Percentiles rank a stretch among this genome's conserved stretches.
Conservation (phyloP, 1,140 invertebrate species). For the Dicyema japonicum region DNA sequence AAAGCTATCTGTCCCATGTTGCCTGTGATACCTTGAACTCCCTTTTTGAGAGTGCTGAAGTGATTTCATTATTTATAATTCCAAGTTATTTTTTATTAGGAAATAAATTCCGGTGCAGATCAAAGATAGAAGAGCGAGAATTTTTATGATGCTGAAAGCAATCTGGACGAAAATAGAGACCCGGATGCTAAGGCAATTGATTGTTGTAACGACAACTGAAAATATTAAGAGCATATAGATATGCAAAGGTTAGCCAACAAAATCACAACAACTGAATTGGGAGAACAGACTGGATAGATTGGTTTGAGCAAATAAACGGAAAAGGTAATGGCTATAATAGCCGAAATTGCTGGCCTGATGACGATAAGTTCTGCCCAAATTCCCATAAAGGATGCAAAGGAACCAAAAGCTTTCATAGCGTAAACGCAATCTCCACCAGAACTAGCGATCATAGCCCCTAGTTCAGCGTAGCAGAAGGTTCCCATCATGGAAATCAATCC, state of each 20-base stretch:
- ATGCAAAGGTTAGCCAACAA: conserved; percentile 15
- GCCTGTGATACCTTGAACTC: no score
- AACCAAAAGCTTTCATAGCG: conserved; percentile 7
- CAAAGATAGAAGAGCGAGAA: conserved; percentile 42
- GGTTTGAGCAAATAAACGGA: conserved; percentile 18
- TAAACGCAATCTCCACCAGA: conserved; percentile 18
- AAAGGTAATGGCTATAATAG: conserved; percentile 17
- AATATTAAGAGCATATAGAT: no score
- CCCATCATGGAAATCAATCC: conserved; percentile 40
- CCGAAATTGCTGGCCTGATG: conserved; percentile 38
- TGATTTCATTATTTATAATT: no score
- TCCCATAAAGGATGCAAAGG: conserved; percentile 7
- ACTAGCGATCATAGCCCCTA: conserved; percentile 11
- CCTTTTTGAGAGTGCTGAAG: no score
- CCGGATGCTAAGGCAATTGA: background rate
- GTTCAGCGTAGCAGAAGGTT: conserved; percentile 14
- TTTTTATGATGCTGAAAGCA: conserved; percentile 54
- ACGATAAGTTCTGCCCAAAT: conserved; percentile 14
- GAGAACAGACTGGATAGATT: conserved; percentile 14
- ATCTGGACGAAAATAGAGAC: conserved; percentile 40
- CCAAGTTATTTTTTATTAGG: no score
- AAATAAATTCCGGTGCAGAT: no score
- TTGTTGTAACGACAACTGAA: background rate
- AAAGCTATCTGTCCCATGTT: no score
- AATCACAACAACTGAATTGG: conserved; percentile 11